Base-by-base conservation (phyloP, 2,888 invertebrate species). In the Cryptus viduatorius region DNA sequence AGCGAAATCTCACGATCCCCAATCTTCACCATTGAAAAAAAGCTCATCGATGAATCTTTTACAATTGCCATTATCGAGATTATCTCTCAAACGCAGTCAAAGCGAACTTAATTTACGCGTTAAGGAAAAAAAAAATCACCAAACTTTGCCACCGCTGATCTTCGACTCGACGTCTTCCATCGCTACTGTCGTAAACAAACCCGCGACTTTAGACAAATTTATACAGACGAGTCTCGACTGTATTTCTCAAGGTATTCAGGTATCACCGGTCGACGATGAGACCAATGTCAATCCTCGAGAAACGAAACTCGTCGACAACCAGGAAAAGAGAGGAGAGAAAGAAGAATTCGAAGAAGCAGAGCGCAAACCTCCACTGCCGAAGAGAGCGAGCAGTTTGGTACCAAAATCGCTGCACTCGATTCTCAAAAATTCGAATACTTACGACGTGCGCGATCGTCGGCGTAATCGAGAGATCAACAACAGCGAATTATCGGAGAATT, bases 141-240 rank as follows among this genome's bases (percentile, higher is more conserved):
- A 76, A 48, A 75, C 83, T 3, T 46, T 86, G 3, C 84, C 90
- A 14, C 88, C 91, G 1, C 65, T 92, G 8, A 92, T 92, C n/a
- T 93, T 93, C 64, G 89, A 93, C 65, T 93, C 93, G 0, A 90
- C 94, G 0, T 94, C 94, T 1, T 94, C 94, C 2, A 92, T 94
- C 31, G 91, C 94, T 0, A 94, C 94, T 1, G 92, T 94, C 64
- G 93, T 94, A 12, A 87, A 87, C 71, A 93, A 92, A 86, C 93
- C 93, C 4, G 44, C 86, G 0, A 93, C 92, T 10, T 93, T 92
- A 75, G 93, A 93, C 78, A 93, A 93, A 86, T 86, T 92, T 31
- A 91, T 92, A 87, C 92, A 93, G 76, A 93, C 94, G 29, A 93
- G 89, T 50, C 78, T 91, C 19, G 87, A 87, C 29, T 69, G 85